Evolutionary conservation across 2,797 vertebrate species (phyloP), one percentile per base, ranked within the genome.

Genomic region (Gymnoscopelus microlampas): DNA sequence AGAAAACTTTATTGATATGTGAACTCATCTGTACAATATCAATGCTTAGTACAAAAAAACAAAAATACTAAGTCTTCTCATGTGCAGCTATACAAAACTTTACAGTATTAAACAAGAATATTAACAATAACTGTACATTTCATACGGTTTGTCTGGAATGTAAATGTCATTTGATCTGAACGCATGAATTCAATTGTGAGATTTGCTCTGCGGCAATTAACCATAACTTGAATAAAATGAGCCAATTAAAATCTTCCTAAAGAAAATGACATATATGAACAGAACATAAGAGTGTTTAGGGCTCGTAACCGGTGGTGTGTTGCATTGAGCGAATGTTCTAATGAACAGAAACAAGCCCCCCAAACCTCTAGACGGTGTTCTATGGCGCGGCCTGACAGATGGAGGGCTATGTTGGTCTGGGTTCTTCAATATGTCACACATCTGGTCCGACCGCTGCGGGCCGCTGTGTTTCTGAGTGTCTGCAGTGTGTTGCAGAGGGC

Each of bases 81-180:
- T 35, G 32, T 35, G 23, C 13, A 82, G 79, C 71, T 88, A 55
- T 86, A 90, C 85, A 89, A 72, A 14, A 67, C 44, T 66, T 67
- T 67, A 61, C 53, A 78, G 51, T 66, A 80, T 75, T 67, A 81
- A 78, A 69, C 73, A 64, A 59, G 7, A 12, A 69, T 82, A 87
- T 87, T 73, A 81, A 89, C 79, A 91, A 80, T n/a, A 85, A 79
- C 72, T 89, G 70, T 87, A 91, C 86, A 91, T 26, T 63, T n/a
- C 66, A 75, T 57, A 62, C 71, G 50, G 1, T 62, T 19, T 14
- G 32, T 35, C 32, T 26, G 19, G n/a, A 32, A 79, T n/a, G 74
- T 24, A 77, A 75, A 67, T 47, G 8, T 48, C 13, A 60, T 63
- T 68, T 70, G 48, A 73, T 71, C 29, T 58, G 14, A 74, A 48